Evolutionary conservation across 2,888 invertebrate genomes (phyloP).

Genomic region (Digitonthophagus gazella): DNA sequence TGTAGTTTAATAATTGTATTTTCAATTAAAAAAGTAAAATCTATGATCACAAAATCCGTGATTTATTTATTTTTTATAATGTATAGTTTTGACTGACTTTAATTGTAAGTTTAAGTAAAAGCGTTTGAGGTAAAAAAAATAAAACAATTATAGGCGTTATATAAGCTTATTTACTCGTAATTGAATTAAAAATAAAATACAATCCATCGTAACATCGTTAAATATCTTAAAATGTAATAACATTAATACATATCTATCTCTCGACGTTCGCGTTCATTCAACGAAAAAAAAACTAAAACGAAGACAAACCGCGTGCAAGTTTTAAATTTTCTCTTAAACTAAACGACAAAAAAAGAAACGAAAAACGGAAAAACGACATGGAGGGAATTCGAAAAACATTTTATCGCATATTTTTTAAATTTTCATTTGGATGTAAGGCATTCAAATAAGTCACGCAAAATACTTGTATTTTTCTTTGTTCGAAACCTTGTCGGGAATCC

Average conservation of each 20-base stretch:
- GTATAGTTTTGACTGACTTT: too few relatives aligned
- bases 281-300: slow-evolving; percentile 2
- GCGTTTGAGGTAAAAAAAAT: too few relatives aligned
- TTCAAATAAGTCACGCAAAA: not conserved
- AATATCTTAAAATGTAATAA: slow-evolving; percentile 44
- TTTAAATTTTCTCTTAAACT: not conserved
- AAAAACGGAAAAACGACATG: not conserved
- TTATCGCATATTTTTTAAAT: not conserved
- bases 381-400: not conserved
- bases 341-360: not conserved
- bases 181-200: slow-evolving; percentile 46
- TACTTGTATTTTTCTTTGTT: not conserved
- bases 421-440: not conserved
- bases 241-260: slow-evolving; percentile 33
- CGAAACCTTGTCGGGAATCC: not conserved
- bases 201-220: slow-evolving; percentile 48
- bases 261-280: not conserved
- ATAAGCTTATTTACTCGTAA: slow-evolving; percentile 26
- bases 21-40: too few relatives aligned
- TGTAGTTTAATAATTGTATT: too few relatives aligned
- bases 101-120: too few relatives aligned
- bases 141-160: not conserved
- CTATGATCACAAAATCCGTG: too few relatives aligned
- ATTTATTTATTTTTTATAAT: too few relatives aligned
- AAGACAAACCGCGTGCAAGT: not conserved